Percentiles rank a stretch among this genome's conserved stretches.
These are phyloP conservation scores for Diaperis boleti DNA, from an alignment of 2,888 invertebrate genomes.

Conservation along the genomic window DNA sequence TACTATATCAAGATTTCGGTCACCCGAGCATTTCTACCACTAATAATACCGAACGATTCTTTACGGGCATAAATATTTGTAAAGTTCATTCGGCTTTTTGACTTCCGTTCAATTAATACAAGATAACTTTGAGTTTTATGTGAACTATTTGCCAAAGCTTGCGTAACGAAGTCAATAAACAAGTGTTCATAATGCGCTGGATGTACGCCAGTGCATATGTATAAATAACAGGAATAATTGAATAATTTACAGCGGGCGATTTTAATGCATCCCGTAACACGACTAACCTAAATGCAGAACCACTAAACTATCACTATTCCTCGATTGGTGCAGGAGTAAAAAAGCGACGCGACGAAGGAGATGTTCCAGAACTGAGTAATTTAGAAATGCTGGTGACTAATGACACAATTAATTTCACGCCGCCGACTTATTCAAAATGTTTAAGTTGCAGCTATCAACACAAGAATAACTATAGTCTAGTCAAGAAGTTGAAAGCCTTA, in stretches of 20 bases:
- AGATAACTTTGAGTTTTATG: too few relatives aligned
- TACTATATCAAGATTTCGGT: too few relatives aligned
- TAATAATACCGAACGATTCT: too few relatives aligned
- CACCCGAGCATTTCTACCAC: too few relatives aligned
- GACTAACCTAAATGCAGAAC: background rate
- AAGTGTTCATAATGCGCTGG: slow-evolving; percentile 12
- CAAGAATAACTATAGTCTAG: too few relatives aligned
- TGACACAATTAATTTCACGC: slow-evolving; percentile 6
- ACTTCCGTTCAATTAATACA: too few relatives aligned
- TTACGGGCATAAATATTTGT: too few relatives aligned
- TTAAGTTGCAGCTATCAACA: background rate
- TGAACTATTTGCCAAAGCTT: too few relatives aligned
- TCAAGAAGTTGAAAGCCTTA: too few relatives aligned
- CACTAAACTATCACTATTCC: background rate
- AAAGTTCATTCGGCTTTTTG: too few relatives aligned
- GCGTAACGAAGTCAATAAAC: slow-evolving; percentile 16
- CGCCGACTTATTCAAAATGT: background rate
- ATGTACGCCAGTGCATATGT: slow-evolving; percentile 11
- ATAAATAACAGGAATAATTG: slow-evolving; percentile 17
- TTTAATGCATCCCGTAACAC: background rate
- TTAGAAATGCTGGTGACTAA: background rate
- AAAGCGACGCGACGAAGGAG: background rate
- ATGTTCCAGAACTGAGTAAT: background rate
- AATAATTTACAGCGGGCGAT: background rate
- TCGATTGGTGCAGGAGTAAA: too few relatives aligned